phyloP scores from a whole-genome alignment of 92 coral and sea anemone genomes.

The Nematostella vectensis region DNA sequence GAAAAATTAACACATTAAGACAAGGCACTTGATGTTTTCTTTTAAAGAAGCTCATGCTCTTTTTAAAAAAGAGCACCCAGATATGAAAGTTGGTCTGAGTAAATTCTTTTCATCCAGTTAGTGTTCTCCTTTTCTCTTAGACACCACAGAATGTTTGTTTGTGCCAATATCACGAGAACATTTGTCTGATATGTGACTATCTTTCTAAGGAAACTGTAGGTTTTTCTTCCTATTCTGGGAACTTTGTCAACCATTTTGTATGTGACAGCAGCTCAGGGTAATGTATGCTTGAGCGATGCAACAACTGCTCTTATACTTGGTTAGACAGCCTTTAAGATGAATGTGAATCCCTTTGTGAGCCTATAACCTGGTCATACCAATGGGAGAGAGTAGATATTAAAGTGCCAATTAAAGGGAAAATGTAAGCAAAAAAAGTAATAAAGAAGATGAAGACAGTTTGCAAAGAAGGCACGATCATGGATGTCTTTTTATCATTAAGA shows the following conservation, averaged over 20 bases:
- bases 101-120: conserved; percentile 39
- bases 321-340: conserved; percentile 11
- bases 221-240: conserved; percentile 19
- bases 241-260: conserved; percentile 23
- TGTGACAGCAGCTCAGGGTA: conserved; percentile 31
- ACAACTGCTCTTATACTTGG: conserved; percentile 41
- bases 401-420: neutral
- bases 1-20: conserved; percentile 26
- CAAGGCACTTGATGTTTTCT: conserved; percentile 27
- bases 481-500: neutral
- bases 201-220: conserved; percentile 22
- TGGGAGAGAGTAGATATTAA: conserved; percentile 1
- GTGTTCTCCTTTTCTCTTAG: conserved; percentile 35
- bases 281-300: conserved; percentile 40
- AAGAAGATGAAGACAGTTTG: neutral
- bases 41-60: conserved; percentile 31
- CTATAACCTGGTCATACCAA: neutral
- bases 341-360: conserved; percentile 1
- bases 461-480: neutral
- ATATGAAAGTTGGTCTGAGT: conserved; percentile 25
- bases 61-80: conserved; percentile 30
- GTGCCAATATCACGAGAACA: conserved; percentile 30
- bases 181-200: conserved; percentile 29
- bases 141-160: conserved; percentile 49
- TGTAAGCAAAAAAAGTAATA: neutral